Conservation (phyloP, 2,888 invertebrate genomes). For the Salticus scenicus region DNA sequence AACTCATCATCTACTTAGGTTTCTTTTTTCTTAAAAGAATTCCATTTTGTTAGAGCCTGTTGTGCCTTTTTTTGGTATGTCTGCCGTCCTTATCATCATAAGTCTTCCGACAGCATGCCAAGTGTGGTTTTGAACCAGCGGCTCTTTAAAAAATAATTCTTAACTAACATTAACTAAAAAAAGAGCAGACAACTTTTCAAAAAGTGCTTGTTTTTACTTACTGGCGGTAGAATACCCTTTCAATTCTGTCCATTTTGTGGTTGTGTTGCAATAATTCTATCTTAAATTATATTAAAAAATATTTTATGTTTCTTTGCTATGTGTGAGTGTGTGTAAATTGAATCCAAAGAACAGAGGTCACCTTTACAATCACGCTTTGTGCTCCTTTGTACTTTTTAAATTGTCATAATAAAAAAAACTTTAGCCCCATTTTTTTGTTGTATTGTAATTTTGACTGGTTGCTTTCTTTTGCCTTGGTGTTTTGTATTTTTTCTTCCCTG, state of each 20-base stretch:
- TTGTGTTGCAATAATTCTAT: slow-evolving; percentile 51
- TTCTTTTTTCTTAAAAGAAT: slow-evolving; percentile 9
- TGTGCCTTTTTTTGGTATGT: slow-evolving; percentile 55
- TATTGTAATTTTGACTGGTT: no score
- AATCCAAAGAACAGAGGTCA: slow-evolving; percentile 53
- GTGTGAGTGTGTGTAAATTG: slow-evolving; percentile 40
- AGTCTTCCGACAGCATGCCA: slow-evolving; percentile 58
- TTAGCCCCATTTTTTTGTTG: slow-evolving; percentile 35
- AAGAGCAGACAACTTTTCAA: slow-evolving; percentile 21
- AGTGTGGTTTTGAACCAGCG: slow-evolving; percentile 36
- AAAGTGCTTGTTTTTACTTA: slow-evolving; percentile 62
- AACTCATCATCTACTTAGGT: slow-evolving; percentile 52
- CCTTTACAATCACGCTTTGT: slow-evolving; percentile 64
- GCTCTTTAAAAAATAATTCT: background rate
- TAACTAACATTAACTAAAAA: slow-evolving; percentile 13
- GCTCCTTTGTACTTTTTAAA: slow-evolving; percentile 70
- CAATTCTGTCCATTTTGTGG: slow-evolving; percentile 36
- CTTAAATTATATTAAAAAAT: slow-evolving; percentile 38
- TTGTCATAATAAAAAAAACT: slow-evolving; percentile 63
- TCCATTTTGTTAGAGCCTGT: slow-evolving; percentile 44
- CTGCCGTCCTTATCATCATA: slow-evolving; percentile 43
- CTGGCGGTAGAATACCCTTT: slow-evolving; percentile 43
- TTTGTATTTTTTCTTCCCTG: no score
- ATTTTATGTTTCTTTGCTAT: slow-evolving; percentile 53
- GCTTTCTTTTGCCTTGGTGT: no score